These are phyloP conservation scores for Trypoxylus dichotomus DNA, from an alignment of 1,140 invertebrate species.

Conservation along the genomic window DNA sequence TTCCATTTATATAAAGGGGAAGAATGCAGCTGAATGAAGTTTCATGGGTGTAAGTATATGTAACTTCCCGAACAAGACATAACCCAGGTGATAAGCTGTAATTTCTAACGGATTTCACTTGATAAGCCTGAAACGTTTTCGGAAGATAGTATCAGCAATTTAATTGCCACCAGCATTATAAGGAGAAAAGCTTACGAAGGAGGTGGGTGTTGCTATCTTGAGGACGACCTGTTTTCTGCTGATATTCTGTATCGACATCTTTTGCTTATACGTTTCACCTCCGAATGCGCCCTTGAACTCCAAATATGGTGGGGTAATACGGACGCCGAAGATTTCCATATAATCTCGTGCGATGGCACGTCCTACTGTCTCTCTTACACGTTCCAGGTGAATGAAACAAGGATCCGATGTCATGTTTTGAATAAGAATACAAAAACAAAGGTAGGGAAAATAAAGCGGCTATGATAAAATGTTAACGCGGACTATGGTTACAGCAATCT, in stretches of 20 bases:
- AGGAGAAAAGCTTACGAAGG: slow-evolving; percentile 31
- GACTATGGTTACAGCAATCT: no score
- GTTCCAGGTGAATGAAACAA: background rate
- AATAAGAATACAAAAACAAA: no score
- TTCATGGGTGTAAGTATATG: slow-evolving; percentile 32
- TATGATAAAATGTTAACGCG: no score
- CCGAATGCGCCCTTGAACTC: slow-evolving; percentile 39
- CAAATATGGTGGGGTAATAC: slow-evolving; percentile 34
- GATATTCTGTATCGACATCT: slow-evolving; percentile 34
- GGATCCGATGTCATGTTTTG: no score
- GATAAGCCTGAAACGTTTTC: background rate
- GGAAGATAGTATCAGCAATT: background rate
- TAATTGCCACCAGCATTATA: background rate
- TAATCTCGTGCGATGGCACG: background rate
- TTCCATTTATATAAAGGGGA: slow-evolving; percentile 35
- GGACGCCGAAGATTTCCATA: slow-evolving; percentile 20
- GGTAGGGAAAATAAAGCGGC: no score
- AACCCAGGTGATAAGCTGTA: slow-evolving; percentile 33
- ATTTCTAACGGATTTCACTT: background rate
- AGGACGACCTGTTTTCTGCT: slow-evolving; percentile 32
- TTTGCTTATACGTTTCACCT: slow-evolving; percentile 36
- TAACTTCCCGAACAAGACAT: slow-evolving; percentile 32
- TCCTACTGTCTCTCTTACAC: background rate
- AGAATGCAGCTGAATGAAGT: slow-evolving; percentile 33
- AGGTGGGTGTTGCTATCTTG: slow-evolving; percentile 36